A percentile compares a stretch with the other conserved stretches of the same genome.
These are phyloP conservation scores for Chelonia mydas DNA, from an alignment of 2,797 vertebrate genomes.

Conservation along the genomic window DNA sequence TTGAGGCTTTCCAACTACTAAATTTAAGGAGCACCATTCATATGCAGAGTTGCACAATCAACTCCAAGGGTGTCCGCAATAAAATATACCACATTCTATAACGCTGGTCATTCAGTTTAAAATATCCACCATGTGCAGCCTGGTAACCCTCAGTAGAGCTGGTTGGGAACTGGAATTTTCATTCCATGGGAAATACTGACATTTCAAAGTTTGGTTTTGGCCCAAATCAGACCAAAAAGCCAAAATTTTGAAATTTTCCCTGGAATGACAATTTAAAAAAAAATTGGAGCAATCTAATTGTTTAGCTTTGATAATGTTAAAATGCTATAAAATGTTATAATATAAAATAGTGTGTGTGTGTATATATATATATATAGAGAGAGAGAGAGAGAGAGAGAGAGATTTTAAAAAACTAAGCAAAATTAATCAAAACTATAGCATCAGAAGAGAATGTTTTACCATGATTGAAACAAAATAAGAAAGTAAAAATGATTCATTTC, in stretches of 20 bases:
- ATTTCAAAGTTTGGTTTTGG: too few species aligned
- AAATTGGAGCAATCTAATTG: rapidly evolving
- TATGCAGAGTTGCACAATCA: neutral
- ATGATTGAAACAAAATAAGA: neutral
- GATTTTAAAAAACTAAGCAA: neutral
- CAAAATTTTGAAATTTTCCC: too few species aligned
- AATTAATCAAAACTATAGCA: neutral
- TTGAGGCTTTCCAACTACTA: neutral
- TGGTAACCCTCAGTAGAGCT: rapidly evolving
- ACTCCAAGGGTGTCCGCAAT: neutral
- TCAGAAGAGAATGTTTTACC: neutral
- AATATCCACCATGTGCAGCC: rapidly evolving
- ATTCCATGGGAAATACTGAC: rapidly evolving
- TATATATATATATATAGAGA: too few species aligned
- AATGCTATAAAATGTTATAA: neutral
- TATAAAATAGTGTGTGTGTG: neutral
- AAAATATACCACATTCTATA: rapidly evolving
- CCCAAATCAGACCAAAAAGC: too few species aligned
- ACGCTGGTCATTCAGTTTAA: rapidly evolving
- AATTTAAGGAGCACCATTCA: rapidly evolving
- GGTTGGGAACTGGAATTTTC: neutral
- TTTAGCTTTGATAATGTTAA: rapidly evolving
- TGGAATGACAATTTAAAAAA: neutral
- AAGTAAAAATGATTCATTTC: neutral
- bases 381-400: too few species aligned